A percentile compares a stretch with the other conserved stretches of the same genome.
phyloP scores from a whole-genome alignment of 2,797 vertebrate species.

The Rhinella marina region DNA sequence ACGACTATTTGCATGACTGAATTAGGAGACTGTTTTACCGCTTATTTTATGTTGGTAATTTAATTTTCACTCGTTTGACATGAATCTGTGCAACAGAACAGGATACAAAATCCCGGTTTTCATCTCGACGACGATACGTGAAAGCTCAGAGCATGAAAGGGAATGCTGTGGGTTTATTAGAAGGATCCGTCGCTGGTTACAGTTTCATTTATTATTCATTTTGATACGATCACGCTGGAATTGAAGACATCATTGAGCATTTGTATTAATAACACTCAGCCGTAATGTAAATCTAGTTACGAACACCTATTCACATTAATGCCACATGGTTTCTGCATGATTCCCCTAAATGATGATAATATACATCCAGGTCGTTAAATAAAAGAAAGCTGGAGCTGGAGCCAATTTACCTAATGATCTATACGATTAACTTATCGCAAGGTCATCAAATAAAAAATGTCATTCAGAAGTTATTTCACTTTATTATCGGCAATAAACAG shows the following conservation, averaged over 20 bases:
- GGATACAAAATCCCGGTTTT: slow-evolving; percentile 19
- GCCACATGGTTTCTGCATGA: slow-evolving; percentile 83
- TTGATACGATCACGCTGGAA: slow-evolving; percentile 75
- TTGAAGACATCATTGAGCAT: slow-evolving; percentile 77
- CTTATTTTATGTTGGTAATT: background rate
- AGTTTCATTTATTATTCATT: slow-evolving; percentile 79
- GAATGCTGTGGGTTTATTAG: background rate
- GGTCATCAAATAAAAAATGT: slow-evolving; percentile 78
- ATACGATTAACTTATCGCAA: slow-evolving; percentile 85
- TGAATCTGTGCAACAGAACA: background rate
- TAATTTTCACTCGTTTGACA: background rate
- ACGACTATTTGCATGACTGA: too few species aligned
- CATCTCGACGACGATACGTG: background rate
- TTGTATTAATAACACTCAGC: slow-evolving; percentile 84
- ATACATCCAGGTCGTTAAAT: slow-evolving; percentile 89
- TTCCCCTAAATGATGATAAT: slow-evolving; percentile 89
- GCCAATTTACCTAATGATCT: slow-evolving; percentile 90
- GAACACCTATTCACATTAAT: slow-evolving; percentile 81
- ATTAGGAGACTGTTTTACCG: background rate
- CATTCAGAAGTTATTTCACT: slow-evolving; percentile 78
- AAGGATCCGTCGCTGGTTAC: slow-evolving; percentile 56
- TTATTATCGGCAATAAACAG: slow-evolving; percentile 90
- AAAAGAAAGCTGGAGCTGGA: slow-evolving; percentile 85
- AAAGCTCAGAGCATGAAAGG: background rate
- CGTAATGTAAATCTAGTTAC: slow-evolving; percentile 88